Percentiles rank a stretch among this genome's conserved stretches.
Evolutionary conservation across 2,888 invertebrate species (phyloP).

Genomic region (Bursaphelenchus okinawaensis): DNA sequence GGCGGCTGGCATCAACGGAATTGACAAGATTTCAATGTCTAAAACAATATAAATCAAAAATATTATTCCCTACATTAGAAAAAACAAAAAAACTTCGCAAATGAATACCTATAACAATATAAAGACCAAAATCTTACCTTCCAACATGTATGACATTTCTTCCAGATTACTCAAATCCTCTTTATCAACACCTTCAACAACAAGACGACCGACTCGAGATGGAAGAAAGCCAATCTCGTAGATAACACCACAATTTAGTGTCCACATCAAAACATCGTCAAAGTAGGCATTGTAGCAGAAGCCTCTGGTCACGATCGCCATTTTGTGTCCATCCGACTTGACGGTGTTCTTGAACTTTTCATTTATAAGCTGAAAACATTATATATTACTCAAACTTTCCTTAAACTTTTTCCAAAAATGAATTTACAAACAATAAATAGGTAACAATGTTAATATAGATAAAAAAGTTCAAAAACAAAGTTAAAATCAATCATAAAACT

Average conservation of each 20-base stretch:
- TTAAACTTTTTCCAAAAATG: no score
- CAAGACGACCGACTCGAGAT: neutral
- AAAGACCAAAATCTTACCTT: neutral
- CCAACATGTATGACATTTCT: neutral
- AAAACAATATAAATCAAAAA: neutral
- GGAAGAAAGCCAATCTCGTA: neutral
- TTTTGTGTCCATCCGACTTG: neutral
- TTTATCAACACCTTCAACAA: neutral
- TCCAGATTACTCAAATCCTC: neutral
- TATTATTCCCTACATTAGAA: neutral
- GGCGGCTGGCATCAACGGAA: neutral
- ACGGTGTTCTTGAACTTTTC: neutral
- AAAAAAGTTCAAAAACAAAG: no score
- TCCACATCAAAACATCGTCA: neutral
- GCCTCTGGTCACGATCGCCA: neutral
- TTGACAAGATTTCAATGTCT: neutral
- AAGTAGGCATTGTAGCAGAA: neutral
- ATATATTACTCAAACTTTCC: no score
- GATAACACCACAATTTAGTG: neutral
- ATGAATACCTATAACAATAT: no score
- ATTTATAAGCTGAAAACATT: neutral
- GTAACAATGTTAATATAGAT: no score
- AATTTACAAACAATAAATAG: no score
- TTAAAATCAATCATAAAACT: neutral
- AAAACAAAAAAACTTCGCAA: neutral